Base-by-base conservation (phyloP, 2,797 vertebrate species). In the Pseudomugil gertrudae region DNA sequence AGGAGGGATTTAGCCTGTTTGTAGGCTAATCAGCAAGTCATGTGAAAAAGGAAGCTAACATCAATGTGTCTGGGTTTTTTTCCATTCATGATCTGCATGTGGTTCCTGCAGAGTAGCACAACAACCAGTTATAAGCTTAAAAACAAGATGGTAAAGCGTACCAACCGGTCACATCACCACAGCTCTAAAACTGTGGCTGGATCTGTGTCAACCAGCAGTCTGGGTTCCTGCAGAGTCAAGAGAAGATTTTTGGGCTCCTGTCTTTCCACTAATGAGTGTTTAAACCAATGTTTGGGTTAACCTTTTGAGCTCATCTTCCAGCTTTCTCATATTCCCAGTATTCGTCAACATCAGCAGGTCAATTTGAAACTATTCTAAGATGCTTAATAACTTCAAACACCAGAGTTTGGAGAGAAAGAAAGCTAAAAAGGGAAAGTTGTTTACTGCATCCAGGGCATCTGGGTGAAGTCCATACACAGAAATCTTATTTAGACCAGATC, bases 281-380 rank as follows among this genome's bases (percentile, higher is more conserved):
- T 89, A 78, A 88, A 83, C 66, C 83, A 89, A 69, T 76, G 63
- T 63, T 43, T 51, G 58, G 57, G 78, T 86, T 80, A 75, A 62
- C 40, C 79, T 52, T 83, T 88, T 76, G 38, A 83, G 74, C 35
- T 62, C 30, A 36, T 36, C 54, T 57, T 59, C 57, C 69, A 6
- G 62, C 81, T 84, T 91, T 84, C 83, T 85, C 8, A 76, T n/a
- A 57, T 76, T 85, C 86, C 80, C 14, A 15, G 3, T 2, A 77
- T 85, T 77, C 68, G 48, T 51, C 53, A 30, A 3, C 36, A 9
- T 75, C 80, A 83, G 80, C 64, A 30, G 26, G 77, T 73, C 81
- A 61, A 79, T 86, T 86, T 56, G 57, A 78, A 76, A 26, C 36
- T 38, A 35, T 51, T 67, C 63, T 67, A 72, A 19, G 62, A 57